phyloP scores from a whole-genome alignment of 2,797 vertebrate species.

The Micropoecilia bifurca region DNA sequence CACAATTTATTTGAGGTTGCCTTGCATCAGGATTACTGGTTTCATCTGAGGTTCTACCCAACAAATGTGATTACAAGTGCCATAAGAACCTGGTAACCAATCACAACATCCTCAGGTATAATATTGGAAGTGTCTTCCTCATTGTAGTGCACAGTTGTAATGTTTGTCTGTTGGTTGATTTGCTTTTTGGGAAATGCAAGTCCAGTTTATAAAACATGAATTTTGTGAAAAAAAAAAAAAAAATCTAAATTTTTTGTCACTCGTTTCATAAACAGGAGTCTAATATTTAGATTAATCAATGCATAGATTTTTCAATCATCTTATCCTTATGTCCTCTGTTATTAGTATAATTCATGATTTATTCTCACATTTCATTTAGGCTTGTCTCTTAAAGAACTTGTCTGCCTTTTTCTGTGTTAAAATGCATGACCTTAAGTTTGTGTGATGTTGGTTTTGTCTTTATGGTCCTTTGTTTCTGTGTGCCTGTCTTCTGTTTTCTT shows the following conservation, averaged over 20 bases:
- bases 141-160: background rate
- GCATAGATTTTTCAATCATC: background rate
- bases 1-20: constrained; percentile 2
- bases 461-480: constrained; percentile 21
- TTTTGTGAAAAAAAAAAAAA: background rate
- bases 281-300: background rate
- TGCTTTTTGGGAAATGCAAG: background rate
- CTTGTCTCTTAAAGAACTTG: constrained; percentile 3
- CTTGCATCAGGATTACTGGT: constrained; percentile 4
- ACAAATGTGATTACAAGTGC: background rate
- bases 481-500: constrained; percentile 48
- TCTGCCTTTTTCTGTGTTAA: constrained; percentile 14
- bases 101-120: background rate
- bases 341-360: constrained; percentile 1
- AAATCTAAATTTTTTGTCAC: background rate
- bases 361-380: constrained; percentile 10
- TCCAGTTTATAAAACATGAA: background rate
- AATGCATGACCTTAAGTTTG: background rate
- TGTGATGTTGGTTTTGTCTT: constrained; percentile 19
- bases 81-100: background rate
- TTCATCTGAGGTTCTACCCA: background rate
- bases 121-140: background rate
- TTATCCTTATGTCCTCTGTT: constrained; percentile 2
- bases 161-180: background rate
- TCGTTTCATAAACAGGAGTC: background rate